Evolutionary conservation across 1,140 invertebrate species (phyloP), one percentile per base, ranked within the genome.

Genomic region (Centruroides sculpturatus): DNA sequence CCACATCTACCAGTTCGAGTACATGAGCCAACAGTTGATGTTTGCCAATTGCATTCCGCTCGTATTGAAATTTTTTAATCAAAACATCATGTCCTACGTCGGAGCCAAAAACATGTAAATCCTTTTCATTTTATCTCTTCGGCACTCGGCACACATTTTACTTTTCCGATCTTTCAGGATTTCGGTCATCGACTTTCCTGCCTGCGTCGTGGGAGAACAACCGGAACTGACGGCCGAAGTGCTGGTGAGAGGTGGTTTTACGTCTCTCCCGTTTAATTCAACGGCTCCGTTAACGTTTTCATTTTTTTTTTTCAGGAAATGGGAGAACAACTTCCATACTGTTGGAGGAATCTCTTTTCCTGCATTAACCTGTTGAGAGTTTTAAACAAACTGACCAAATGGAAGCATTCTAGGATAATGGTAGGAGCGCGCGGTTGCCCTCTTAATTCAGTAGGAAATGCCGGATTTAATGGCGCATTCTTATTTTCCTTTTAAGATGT

Each of bases 361-460:
- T 98, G 94, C 71, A 97, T 99, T 55, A 99, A 99, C 81, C 75
- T 99, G 47, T 76, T 99, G 48, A 80, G 96, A 69, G 92, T 99
- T 69, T 80, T 99, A 35, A 99, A 99, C 74, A 99, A 99, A 79
- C 77, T 99, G 50, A 98, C 93, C 47, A 99, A 99, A 75, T 98
- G 94, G 92, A 99, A 98, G 75, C 94, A 98, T 75, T 96, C 94
- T 35, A 82, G 97, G 66, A 98, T 98, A 41, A 99, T 99, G 94
- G 84, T 86, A 74, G 41, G 8, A 41, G 41, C 8, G 3, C 5
- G 41, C 5, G 41, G 8, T 41, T 3, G 1, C 5, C 5, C 3
- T 41, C 8, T 41, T 41, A 41, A 71, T 66, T 57, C 3, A 3
- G 57, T 34, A 36, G 35, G 23, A n/a, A 23, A 50, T 3, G 10